These are phyloP conservation scores for Prionace glauca DNA, from an alignment of 2,797 vertebrate genomes.

Conservation along the genomic window DNA sequence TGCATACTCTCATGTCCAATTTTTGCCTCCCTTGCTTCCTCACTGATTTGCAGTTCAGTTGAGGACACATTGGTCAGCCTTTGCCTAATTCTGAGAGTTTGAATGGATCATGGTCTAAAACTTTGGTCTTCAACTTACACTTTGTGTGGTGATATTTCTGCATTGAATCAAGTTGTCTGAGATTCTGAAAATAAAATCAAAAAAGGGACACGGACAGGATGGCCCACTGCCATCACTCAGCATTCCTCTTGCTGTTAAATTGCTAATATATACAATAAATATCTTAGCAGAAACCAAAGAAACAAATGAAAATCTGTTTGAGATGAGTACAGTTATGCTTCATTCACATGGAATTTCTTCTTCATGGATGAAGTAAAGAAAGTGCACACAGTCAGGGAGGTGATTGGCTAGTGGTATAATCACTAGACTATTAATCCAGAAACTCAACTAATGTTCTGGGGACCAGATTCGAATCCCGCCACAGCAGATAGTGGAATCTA, in stretches of 20 bases:
- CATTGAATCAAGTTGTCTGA: background rate
- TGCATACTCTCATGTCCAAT: background rate
- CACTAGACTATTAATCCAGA: no score
- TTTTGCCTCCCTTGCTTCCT: background rate
- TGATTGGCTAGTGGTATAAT: no score
- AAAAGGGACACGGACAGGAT: background rate
- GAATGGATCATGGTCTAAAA: background rate
- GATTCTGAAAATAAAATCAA: slow-evolving; percentile 3
- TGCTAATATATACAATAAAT: background rate
- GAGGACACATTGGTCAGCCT: background rate
- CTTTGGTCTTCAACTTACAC: background rate
- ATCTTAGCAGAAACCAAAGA: background rate
- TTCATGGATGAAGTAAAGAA: background rate
- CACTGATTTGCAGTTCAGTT: background rate
- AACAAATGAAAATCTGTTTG: background rate
- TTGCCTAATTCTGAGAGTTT: background rate
- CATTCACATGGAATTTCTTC: background rate
- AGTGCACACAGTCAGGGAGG: background rate
- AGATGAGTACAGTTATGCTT: background rate
- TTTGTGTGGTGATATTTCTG: background rate
- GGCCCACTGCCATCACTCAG: background rate
- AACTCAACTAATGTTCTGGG: no score
- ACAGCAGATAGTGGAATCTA: no score
- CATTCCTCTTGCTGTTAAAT: background rate
- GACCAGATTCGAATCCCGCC: no score